Conservation (phyloP, 2,113 vertebrate genomes). For the Delphinus delphis region DNA sequence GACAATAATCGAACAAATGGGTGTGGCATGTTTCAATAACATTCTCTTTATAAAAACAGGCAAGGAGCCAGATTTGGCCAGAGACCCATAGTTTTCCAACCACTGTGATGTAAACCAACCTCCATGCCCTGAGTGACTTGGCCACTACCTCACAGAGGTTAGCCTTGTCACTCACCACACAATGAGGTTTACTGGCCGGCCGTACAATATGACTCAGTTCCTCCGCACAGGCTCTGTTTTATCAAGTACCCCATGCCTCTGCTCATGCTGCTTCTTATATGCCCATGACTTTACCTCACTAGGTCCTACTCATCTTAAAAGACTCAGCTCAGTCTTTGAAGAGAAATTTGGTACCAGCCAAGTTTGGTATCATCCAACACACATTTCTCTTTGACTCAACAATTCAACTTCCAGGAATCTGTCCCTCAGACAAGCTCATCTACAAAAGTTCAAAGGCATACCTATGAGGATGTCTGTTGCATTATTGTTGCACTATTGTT, state of each 20-base stretch:
- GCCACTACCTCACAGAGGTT: neutral
- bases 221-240: neutral
- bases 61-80: neutral
- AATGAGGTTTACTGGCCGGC: neutral
- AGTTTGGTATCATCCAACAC: neutral
- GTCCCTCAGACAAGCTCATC: neutral
- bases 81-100: neutral
- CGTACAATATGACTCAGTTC: neutral
- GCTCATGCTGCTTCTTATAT: neutral
- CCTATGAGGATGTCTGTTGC: neutral
- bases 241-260: neutral
- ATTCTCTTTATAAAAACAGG: neutral
- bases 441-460: neutral
- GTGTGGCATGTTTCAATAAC: neutral
- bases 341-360: neutral
- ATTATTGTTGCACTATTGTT: neutral
- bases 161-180: neutral
- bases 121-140: neutral
- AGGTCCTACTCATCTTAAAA: neutral
- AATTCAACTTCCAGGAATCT: constrained; percentile 30
- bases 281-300: neutral
- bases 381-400: neutral
- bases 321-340: neutral
- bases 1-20: neutral
- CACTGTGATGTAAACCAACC: neutral